Percentiles rank a stretch among this genome's conserved stretches.
phyloP scores from a whole-genome alignment of 2,113 vertebrate species.

The Aptenodytes forsteri region DNA sequence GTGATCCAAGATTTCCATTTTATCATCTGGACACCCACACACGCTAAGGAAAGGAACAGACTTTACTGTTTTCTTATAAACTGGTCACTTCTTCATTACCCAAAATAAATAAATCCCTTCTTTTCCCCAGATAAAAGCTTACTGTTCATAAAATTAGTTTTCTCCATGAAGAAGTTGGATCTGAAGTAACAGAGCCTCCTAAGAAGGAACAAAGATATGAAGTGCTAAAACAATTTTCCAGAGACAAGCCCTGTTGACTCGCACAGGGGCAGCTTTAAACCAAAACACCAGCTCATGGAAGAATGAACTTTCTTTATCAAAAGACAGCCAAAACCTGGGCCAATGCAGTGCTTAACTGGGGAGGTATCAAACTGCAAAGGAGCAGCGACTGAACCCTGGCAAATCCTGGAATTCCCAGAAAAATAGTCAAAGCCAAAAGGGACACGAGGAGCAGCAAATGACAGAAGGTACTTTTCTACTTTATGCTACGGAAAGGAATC shows the following conservation, averaged over 20 bases:
- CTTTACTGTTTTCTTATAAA: not conserved
- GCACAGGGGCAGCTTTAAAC: not conserved
- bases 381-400: not conserved
- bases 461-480: not conserved
- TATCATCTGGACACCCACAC: not conserved
- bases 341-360: not conserved
- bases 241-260: not conserved
- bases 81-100: not conserved
- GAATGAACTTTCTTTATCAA: not conserved
- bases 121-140: not conserved
- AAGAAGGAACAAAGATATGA: not conserved
- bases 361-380: not conserved
- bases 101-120: not conserved
- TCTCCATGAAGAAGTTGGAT: not conserved
- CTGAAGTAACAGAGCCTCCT: not conserved
- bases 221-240: not conserved
- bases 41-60: not conserved
- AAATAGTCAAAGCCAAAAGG: not conserved
- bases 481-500: fast-evolving
- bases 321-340: not conserved
- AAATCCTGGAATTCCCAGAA: not conserved
- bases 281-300: not conserved
- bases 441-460: not conserved
- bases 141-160: not conserved
- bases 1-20: not conserved